Evolutionary conservation across 2,888 invertebrate genomes (phyloP).

Genomic region (Amphipyra tragopoginis): DNA sequence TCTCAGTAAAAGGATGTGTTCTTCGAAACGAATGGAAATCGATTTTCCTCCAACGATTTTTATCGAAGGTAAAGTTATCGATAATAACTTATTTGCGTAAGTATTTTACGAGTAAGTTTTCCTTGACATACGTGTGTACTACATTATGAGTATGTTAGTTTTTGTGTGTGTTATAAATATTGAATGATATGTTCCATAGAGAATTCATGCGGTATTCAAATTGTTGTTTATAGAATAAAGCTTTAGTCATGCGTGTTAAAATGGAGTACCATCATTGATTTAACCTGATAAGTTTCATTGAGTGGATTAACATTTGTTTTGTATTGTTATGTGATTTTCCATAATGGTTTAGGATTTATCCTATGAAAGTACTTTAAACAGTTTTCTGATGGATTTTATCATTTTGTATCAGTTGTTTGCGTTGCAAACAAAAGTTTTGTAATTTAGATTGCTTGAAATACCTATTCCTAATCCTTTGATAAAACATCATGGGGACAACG

Average conservation of each 20-base stretch:
- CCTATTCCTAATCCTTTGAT: too few species aligned
- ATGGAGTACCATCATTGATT: not conserved
- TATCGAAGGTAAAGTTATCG: slow-evolving; percentile 35
- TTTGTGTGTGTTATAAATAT: slow-evolving; percentile 23
- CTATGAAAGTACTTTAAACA: not conserved
- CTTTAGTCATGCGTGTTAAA: slow-evolving; percentile 1
- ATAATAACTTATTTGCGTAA: slow-evolving; percentile 54
- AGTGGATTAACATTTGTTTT: not conserved
- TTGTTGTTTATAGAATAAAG: slow-evolving; percentile 6
- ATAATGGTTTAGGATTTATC: not conserved
- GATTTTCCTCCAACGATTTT: slow-evolving; percentile 48
- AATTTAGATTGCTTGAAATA: too few species aligned
- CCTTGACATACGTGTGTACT: slow-evolving; percentile 46
- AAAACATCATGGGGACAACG: too few species aligned
- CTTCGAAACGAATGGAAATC: slow-evolving; percentile 38
- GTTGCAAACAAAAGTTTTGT: too few species aligned
- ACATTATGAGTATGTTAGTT: slow-evolving; percentile 21
- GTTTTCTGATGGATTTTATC: too few species aligned
- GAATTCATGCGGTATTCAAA: slow-evolving; percentile 1
- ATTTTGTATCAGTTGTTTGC: too few species aligned
- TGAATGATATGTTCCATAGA: not conserved
- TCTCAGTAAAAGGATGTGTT: slow-evolving; percentile 24
- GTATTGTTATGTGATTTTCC: not conserved
- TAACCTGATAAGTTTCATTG: not conserved
- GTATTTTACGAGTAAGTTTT: slow-evolving; percentile 53